A percentile compares a stretch with the other conserved stretches of the same genome.
Conservation (phyloP, 2,888 invertebrate species). For the Lordiphosa andalusiaca region DNA sequence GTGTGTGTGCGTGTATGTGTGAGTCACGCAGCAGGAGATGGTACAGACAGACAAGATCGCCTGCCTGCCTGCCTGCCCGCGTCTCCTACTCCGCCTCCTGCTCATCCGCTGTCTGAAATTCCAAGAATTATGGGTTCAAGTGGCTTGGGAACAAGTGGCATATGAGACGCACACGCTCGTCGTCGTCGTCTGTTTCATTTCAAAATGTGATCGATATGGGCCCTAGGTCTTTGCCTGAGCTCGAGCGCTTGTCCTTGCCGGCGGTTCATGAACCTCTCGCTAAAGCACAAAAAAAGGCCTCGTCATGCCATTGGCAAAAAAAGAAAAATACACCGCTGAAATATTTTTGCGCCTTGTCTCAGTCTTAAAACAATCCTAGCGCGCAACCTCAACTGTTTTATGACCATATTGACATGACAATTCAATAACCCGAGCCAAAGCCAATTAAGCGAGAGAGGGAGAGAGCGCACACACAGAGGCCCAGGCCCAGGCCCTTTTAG, state of each 20-base stretch:
- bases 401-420: conserved; percentile 58
- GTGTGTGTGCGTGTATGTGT: conserved; percentile 21
- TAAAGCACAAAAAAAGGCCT: conserved; percentile 24
- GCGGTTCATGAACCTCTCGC: conserved; percentile 66
- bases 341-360: conserved; percentile 18
- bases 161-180: conserved; percentile 33
- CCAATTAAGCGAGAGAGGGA: conserved; percentile 30
- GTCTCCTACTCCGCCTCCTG: neutral
- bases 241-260: conserved; percentile 57
- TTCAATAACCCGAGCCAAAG: conserved; percentile 55
- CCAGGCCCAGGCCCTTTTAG: conserved; percentile 44
- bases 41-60: conserved; percentile 4
- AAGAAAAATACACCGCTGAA: conserved; percentile 22
- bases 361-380: conserved; percentile 3
- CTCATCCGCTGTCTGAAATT: conserved; percentile 25
- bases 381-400: conserved; percentile 48
- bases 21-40: conserved; percentile 28
- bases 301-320: conserved; percentile 26
- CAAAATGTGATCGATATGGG: conserved; percentile 56
- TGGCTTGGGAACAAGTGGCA: conserved; percentile 62
- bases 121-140: conserved; percentile 67
- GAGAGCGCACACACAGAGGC: neutral
- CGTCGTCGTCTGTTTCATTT: conserved; percentile 24
- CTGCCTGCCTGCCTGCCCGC: neutral
- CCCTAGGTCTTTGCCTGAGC: conserved; percentile 13